Evolutionary conservation across 2,113 vertebrate species (phyloP), one percentile per base, ranked within the genome.

Genomic region (Bos indicus): DNA sequence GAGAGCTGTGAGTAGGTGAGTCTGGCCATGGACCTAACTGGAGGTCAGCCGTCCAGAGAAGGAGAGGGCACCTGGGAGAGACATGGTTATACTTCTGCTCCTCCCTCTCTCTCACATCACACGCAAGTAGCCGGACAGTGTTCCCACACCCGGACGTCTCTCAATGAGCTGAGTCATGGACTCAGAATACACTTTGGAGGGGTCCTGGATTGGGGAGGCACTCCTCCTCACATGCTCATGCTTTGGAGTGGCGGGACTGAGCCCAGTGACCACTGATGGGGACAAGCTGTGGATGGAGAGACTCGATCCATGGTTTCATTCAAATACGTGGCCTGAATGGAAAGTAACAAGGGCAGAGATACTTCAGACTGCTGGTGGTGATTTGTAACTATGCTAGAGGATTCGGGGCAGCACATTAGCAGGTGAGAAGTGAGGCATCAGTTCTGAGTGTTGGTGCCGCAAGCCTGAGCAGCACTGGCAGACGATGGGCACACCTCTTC

Each of bases 371-470:
- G 46, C 25, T 60, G 36, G 59, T 23, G 59, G 36, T 54, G 59
- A 52, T 81, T 4, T 85, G 94, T 5, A 80, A n/a, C 21, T 6
- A 12, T n/a, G 77, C 56, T 84, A 2, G 52, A 26, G 30, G 16
- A 40, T 23, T 12, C 1, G 0, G 60, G 30, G 52, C 3, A 12
- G 9, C 28, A 7, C 17, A 3, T 23, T 0, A 2, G 30, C 0
- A 0, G 10, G 25, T 48, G 3, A 67, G 28, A 33, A 52, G 10
- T 17, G 48, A 28, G 19, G 46, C 10, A 5, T 40, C 71, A 5
- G 48, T 6, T 51, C 59, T 19, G 25, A 48, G 46, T 2, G 67
- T 33, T 3, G 46, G 46, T 15, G 25, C 19, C 3, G 5, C 48
- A 28, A 36, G 54, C 15, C 23, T 28, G 9, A 52, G 6, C 4